Percentiles rank a stretch among this genome's conserved stretches.
Conservation (phyloP, 2,113 vertebrate species). For the Megaleporinus macrocephalus region DNA sequence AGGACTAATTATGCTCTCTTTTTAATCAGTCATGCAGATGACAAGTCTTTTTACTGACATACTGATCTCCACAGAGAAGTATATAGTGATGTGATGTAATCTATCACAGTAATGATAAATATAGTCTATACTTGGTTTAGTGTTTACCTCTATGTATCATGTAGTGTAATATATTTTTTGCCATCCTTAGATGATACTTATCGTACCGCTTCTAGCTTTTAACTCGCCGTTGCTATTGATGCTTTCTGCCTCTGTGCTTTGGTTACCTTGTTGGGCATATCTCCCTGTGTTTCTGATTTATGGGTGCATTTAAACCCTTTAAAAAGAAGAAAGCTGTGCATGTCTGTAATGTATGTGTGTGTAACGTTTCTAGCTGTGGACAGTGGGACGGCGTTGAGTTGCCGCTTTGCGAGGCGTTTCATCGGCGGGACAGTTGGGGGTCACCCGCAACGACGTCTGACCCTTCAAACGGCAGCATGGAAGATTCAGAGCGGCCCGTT, state of each 20-base stretch:
- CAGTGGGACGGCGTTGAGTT: constrained; percentile 91
- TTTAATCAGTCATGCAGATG: too few relatives aligned
- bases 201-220: neutral
- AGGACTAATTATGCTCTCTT: too few relatives aligned
- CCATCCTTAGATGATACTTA: neutral
- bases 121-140: too few relatives aligned
- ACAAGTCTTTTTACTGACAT: too few relatives aligned
- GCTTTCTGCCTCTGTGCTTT: neutral
- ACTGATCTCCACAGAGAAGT: too few relatives aligned
- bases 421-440: constrained; percentile 81
- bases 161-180: neutral
- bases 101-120: too few relatives aligned
- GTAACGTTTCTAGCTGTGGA: constrained; percentile 87
- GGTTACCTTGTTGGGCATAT: neutral
- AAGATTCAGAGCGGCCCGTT: constrained; percentile 65
- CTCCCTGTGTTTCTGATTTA: neutral
- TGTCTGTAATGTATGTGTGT: constrained; percentile 68
- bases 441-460: constrained; percentile 79
- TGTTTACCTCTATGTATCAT: neutral
- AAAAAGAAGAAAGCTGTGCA: constrained; percentile 60
- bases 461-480: constrained; percentile 68
- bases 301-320: constrained; percentile 46
- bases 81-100: too few relatives aligned
- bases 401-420: constrained; percentile 92
- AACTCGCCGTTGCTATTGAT: neutral